Evolutionary conservation across 2,888 invertebrate genomes (phyloP), one percentile per base, ranked within the genome.

Genomic region (Colletes collaris): DNA sequence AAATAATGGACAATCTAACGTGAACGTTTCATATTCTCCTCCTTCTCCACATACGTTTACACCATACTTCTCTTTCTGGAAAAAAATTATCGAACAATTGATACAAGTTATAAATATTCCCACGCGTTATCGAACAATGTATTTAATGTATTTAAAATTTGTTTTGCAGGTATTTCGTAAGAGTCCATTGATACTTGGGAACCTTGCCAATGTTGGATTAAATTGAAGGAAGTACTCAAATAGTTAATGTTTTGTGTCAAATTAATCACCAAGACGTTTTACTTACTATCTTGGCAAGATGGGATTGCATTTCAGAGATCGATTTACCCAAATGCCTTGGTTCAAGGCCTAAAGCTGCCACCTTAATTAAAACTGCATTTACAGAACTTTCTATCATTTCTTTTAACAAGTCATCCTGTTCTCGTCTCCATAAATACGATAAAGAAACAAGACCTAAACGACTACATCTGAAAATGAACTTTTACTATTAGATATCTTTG

Each of bases 21-120:
- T 99, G 92, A 99, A 97, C 46, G 99, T 98, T 94, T 99, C 99
- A 92, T 99, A 99, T 93, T 99, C 99, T 68, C 99, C 99, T 62
- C 99, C 99, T 94, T 99, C 99, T 27, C 99, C 99, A 93, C 99
- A 99, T 56, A 99, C 96, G 94, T 98, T 98, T 83, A 98, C 94
- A 68, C 98, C 98, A 93, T 97, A 99, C 93, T 98, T 98, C 92
- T 97, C 96, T 91, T 97, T 96, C 95, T 95, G 91, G 69, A 93
- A 93, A 91, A 58, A 87, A 89, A 66, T 62, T 19, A 55, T 66
- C 27, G 91, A 92, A 4, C n/a, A 19, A 16, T 63, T 40, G 13
- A 13, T 27, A 44, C 70, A 63, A 40, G 10, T 46, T 27, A 13
- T 19, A 55, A 8, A 6, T 59, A 46, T 11, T 44, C 50, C 8